Conservation (phyloP, 2,797 vertebrate species). For the Margarornis squamiger region DNA sequence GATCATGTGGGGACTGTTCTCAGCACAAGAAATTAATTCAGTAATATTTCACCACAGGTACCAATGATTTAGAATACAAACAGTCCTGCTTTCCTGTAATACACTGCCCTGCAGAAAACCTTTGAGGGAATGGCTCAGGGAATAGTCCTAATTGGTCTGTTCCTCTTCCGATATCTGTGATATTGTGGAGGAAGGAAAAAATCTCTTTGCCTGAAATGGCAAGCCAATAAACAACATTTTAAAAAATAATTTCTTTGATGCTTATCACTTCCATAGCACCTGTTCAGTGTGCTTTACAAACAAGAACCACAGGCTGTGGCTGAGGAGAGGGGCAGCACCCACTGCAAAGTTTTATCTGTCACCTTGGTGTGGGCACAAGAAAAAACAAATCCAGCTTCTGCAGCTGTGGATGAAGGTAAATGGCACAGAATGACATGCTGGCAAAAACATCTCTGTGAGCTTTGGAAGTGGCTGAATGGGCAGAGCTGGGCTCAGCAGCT, state of each 20-base stretch:
- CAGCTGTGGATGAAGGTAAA: background rate
- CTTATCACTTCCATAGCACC: background rate
- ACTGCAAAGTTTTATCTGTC: background rate
- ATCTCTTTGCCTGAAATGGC: background rate
- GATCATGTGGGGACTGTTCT: background rate
- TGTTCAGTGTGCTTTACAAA: background rate
- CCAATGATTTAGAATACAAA: background rate
- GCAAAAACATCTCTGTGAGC: background rate
- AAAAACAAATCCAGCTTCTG: background rate
- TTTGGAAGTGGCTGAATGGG: background rate
- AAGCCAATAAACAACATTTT: background rate
- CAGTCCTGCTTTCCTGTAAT: background rate
- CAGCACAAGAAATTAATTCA: background rate
- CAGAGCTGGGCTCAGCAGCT: background rate
- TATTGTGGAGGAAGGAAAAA: background rate
- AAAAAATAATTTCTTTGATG: background rate
- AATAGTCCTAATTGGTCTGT: background rate
- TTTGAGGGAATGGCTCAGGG: background rate
- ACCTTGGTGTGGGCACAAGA: background rate
- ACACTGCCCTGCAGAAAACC: background rate
- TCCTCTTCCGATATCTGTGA: background rate
- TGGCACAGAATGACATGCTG: background rate
- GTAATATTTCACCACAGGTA: constrained; percentile 24
- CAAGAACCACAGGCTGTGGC: background rate
- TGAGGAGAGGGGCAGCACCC: fast-evolving